These are phyloP conservation scores for Nemoura dubitans DNA, from an alignment of 2,888 invertebrate species.

Conservation along the genomic window DNA sequence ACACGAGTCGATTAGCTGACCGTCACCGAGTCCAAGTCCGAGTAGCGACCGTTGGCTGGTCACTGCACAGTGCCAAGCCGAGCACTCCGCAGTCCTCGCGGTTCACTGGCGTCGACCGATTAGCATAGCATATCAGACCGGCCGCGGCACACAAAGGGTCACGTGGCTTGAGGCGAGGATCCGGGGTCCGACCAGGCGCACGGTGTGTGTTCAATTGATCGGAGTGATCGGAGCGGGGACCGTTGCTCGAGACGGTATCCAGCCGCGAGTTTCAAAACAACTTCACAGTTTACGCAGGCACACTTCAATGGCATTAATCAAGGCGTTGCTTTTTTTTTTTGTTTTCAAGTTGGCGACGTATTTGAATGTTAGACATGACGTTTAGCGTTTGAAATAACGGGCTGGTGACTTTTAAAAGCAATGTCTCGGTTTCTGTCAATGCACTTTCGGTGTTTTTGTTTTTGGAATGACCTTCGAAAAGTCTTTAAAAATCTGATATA, in stretches of 20 bases:
- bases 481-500: too few species aligned
- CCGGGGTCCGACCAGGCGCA: background rate
- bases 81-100: background rate
- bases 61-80: background rate
- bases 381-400: too few species aligned
- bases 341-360: background rate
- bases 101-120: background rate
- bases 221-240: background rate
- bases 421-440: too few species aligned
- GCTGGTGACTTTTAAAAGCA: too few species aligned
- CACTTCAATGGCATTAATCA: background rate
- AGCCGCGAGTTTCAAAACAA: background rate
- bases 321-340: background rate
- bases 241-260: background rate
- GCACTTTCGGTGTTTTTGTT: too few species aligned
- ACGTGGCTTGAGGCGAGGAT: background rate
- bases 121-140: background rate
- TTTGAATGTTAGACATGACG: background rate
- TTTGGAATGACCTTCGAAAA: too few species aligned
- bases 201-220: background rate
- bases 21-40: background rate
- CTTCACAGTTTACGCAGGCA: background rate
- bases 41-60: background rate
- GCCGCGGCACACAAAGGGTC: background rate
- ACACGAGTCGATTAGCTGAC: background rate